A percentile compares a stretch with the other conserved stretches of the same genome.
phyloP scores from a whole-genome alignment of 2,888 invertebrate species.

The Cecidostiba fungosa region DNA sequence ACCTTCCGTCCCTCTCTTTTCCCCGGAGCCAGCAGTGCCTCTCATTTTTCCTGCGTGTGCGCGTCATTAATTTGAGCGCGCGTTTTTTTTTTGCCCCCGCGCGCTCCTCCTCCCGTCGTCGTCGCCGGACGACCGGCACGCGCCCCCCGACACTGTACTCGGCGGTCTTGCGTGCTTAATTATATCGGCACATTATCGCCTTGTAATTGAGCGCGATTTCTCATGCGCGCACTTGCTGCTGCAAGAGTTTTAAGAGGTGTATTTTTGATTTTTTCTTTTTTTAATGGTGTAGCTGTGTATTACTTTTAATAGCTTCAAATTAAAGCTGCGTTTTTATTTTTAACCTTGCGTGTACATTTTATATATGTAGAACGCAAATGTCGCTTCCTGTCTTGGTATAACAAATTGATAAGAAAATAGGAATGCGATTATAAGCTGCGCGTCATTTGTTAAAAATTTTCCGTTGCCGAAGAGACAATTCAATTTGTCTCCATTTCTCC shows the following conservation, averaged over 20 bases:
- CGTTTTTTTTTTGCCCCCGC: constrained; percentile 34
- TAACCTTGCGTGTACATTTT: background rate
- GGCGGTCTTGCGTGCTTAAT: background rate
- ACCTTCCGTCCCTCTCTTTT: constrained; percentile 2
- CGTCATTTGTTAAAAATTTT: background rate
- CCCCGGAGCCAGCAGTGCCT: constrained; percentile 24
- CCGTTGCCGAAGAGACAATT: background rate
- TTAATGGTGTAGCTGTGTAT: background rate
- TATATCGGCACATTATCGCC: constrained; percentile 34
- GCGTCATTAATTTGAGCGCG: constrained; percentile 48
- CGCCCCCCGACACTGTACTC: background rate
- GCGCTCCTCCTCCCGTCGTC: background rate
- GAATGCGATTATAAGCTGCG: background rate
- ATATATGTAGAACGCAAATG: background rate
- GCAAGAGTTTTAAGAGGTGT: background rate
- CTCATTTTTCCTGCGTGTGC: constrained; percentile 27
- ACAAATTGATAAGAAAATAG: background rate
- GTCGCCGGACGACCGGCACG: constrained; percentile 6
- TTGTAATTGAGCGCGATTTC: constrained; percentile 12
- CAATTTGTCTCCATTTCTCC: background rate
- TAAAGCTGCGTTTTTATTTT: too few relatives aligned
- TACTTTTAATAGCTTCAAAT: too few relatives aligned
- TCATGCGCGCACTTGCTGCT: background rate
- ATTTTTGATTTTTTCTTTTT: background rate
- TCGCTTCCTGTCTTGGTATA: background rate